Base-by-base conservation (phyloP, 2,113 vertebrate species). In the Geococcyx californianus region DNA sequence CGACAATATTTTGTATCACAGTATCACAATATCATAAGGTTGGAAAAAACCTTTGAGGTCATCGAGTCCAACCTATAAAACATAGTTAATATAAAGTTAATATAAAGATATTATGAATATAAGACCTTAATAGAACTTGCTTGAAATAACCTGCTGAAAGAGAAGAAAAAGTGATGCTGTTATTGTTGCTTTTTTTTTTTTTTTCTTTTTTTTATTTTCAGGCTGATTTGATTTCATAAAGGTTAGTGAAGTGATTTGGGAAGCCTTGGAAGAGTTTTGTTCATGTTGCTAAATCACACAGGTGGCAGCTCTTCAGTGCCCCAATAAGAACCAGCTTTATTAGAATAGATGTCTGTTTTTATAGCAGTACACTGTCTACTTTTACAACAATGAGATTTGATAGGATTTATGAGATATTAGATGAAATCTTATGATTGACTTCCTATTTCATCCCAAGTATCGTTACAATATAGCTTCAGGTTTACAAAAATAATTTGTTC, bases 401-500 rank as follows among this genome's bases (percentile, higher is more conserved):
- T 69, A 44, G 26, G 26, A 73, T 85, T 93, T 83, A 62, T 76
- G 49, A 85, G 44, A 76, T 64, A 76, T 45, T 29, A 69, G 33
- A 66, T 95, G 45, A 76, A 82, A 80, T 64, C 52, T 87, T 62
- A 58, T 33, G 24, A 82, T 40, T 91, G 59, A 80, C 78, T 84
- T 89, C 45, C 26, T 90, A 55, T 91, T 82, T 93, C 47, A 74
- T 80, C 64, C 26, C 29, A 76, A 58, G 49, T 83, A 69, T 89
- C 45, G 55, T 91, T 73, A 44, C 38, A 91, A 44, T 63, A 88
- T 86, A 74, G 75, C 87, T 93, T 88, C 55, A 75, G 75, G 82
- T 94, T 95, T 95, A 69, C 60, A 89, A 79, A 94, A 94, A 89
- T 75, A 79, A 93, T 89, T 84, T 90, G 51, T 84, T 88, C 67